Evolutionary conservation across 2,113 vertebrate genomes (phyloP), one percentile per base, ranked within the genome.

Genomic region (Garra rufa): DNA sequence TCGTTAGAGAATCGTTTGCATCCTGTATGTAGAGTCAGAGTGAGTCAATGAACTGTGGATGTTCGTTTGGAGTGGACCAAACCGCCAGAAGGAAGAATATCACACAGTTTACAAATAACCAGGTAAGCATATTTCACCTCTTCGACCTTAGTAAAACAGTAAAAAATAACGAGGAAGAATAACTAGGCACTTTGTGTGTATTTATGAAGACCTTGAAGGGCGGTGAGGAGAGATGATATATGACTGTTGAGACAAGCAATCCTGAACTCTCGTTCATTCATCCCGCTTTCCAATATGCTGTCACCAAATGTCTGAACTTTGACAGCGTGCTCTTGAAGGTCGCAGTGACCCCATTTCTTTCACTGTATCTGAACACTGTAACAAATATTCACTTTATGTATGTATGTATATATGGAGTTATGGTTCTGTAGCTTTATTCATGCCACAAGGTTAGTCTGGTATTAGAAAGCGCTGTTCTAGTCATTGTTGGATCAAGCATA

Each of bases 271-370:
- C 3, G 6, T 82, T 70, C 26, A 17, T 74, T 84, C 28, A 59
- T 48, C 44, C 48, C 15, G 4, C 34, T 34, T 17, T n/a, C 46
- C 14, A 48, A 57, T 59, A 57, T 57, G 88, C 90, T 92, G 91
- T 92, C 91, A 92, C 88, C 91, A 77, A 87, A 91, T 93, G 89
- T 86, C 82, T 86, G 84, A 88, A 88, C 90, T 86, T 88, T 86
- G 34, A 79, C 21, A 38, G 65, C 24, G 82, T 73, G 71, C 81
- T 92, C 88, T 91, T 89, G 81, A 44, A 88, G 90, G 89, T 90
- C 87, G 26, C 9, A 48, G 6, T 89, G 91, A 88, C 90, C 91
- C 89, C 82, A 69, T 92, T 92, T 90, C 74, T 83, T 91, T 83
- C 84, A 19, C 7, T 17, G 76, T 81, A 85, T 88, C 74, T 1